Base-by-base conservation (phyloP, 2,888 invertebrate species). In the Ophion ventricosus region DNA sequence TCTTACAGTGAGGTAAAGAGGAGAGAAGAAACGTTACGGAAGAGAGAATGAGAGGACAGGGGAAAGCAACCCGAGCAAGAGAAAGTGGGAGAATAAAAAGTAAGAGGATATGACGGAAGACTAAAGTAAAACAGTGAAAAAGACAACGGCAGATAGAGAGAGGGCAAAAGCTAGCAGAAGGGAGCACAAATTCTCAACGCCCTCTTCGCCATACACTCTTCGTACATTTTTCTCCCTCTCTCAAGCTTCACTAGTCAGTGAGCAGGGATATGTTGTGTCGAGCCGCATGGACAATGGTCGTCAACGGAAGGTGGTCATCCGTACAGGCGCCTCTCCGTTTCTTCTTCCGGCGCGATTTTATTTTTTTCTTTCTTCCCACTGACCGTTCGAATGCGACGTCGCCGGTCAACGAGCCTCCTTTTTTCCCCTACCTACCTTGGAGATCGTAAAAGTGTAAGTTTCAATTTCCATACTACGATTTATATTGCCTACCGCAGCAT, bases 271-370 rank as follows among this genome's bases (percentile, higher is more conserved):
- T 67, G 17, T 17, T 49, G 17, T 40, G 49, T 73, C 25, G 57
- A 26, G 66, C 73, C 59, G 57, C 66, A 56, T 54, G 66, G 40
- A 67, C 70, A 66, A 80, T 80, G 29, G 79, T 69, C 61, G 61
- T 78, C 49, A 29, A 72, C 63, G 75, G 75, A 75, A 17, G 54
- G 56, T 56, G 72, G 23, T 35, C 72, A 82, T 66, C 63, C 70
- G 63, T 61, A 75, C 85, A 85, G 87, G 84, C 87, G 89, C 90
- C 89, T 88, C 89, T 40, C 7, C 25, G 25, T 43, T 57, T 86
- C 88, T 83, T 74, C 59, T 69, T 57, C 40, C 14, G 20, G 25
- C 43, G 26, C 29, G 17, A 64, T 26, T 73, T 63, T 74, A 25
- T 59, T 57, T 57, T 26, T 73, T 63, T 74, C 25, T 59, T 57